Conservation (phyloP, 2,797 vertebrate species). For the Hyperoplus lanceolatus region DNA sequence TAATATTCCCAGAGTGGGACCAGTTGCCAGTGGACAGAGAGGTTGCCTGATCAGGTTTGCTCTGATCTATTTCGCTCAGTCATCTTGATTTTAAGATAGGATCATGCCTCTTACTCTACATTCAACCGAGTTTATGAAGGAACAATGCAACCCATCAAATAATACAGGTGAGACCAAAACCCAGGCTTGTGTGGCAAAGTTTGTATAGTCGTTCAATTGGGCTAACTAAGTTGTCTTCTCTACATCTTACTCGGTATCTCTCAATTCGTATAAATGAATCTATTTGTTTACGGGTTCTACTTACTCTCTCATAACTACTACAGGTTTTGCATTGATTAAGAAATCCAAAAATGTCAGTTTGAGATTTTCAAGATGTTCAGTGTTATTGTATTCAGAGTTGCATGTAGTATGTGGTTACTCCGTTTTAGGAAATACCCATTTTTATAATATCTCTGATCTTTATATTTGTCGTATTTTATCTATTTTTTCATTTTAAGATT, state of each 20-base stretch:
- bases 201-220: background rate
- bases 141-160: slow-evolving; percentile 26
- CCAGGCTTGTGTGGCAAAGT: background rate
- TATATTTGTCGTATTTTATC: background rate
- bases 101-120: slow-evolving; percentile 6
- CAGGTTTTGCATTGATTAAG: background rate
- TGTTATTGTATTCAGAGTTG: background rate
- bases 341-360: background rate
- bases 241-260: background rate
- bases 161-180: slow-evolving; percentile 70
- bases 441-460: background rate
- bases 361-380: no score
- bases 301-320: background rate
- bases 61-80: slow-evolving; percentile 40
- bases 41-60: slow-evolving; percentile 50
- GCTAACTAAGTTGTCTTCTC: background rate
- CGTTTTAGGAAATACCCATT: background rate
- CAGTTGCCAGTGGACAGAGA: slow-evolving; percentile 55
- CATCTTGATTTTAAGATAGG: slow-evolving; percentile 23
- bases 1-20: slow-evolving; percentile 57
- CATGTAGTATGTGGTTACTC: background rate
- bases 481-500: background rate
- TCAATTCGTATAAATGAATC: background rate
- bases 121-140: slow-evolving; percentile 31
- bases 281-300: background rate